These are phyloP conservation scores for Linnaemya vulpina DNA, from an alignment of 2,888 invertebrate genomes.

Conservation along the genomic window DNA sequence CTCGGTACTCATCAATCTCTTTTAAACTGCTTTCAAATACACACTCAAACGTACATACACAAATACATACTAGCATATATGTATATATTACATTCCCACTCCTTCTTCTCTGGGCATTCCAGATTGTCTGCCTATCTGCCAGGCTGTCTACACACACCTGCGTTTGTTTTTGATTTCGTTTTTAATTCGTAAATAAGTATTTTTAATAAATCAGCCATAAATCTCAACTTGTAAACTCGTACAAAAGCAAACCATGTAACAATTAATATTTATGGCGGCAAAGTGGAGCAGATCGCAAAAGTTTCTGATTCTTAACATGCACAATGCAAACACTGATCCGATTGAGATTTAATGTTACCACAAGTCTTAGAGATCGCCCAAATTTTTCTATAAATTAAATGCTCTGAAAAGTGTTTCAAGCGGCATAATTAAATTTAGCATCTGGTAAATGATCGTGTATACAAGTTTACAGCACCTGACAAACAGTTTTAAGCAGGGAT, in stretches of 20 bases:
- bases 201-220: constrained; percentile 40
- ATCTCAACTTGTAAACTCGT: constrained; percentile 29
- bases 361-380: too few species aligned
- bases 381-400: too few species aligned
- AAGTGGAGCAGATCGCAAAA: not conserved
- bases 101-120: constrained; percentile 21
- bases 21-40: constrained; percentile 11
- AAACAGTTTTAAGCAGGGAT: too few species aligned
- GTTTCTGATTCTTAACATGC: too few species aligned
- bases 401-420: too few species aligned
- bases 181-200: constrained; percentile 47
- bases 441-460: too few species aligned
- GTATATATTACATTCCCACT: constrained; percentile 30
- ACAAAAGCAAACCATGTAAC: constrained; percentile 46
- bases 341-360: too few species aligned
- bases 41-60: not conserved
- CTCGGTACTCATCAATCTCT: constrained; percentile 42
- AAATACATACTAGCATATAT: not conserved
- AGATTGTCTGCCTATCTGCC: constrained; percentile 39
- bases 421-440: too few species aligned
- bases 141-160: constrained; percentile 65
- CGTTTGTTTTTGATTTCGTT: constrained; percentile 36
- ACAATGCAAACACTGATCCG: too few species aligned
- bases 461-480: too few species aligned
- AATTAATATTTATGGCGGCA: constrained; percentile 34